Percentiles rank a stretch among this genome's conserved stretches.
These are phyloP conservation scores for Berghia stephanieae DNA, from an alignment of 1,140 invertebrate genomes.

Conservation along the genomic window DNA sequence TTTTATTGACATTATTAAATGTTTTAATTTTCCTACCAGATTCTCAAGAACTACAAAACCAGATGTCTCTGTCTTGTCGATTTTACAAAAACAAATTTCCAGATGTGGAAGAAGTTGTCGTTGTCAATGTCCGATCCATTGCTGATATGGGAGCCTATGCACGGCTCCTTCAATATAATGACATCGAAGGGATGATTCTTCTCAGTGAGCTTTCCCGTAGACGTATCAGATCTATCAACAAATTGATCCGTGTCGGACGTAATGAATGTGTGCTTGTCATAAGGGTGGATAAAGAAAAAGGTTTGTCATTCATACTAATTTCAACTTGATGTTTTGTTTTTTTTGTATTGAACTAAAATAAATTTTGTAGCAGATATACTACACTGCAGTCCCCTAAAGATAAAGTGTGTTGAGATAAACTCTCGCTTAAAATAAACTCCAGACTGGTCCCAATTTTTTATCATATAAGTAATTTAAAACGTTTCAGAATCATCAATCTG, in stretches of 20 bases:
- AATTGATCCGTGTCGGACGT: slow-evolving; percentile 97
- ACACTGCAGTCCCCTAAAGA: too few relatives aligned
- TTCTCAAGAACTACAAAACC: slow-evolving; percentile 22
- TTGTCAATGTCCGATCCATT: slow-evolving; percentile 98
- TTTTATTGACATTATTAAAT: too few relatives aligned
- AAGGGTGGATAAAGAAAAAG: slow-evolving; percentile 99
- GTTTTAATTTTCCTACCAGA: not conserved
- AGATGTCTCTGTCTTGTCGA: slow-evolving; percentile 94
- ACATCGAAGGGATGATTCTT: slow-evolving; percentile 89
- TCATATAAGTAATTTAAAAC: not conserved
- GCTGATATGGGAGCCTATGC: slow-evolving; percentile 99
- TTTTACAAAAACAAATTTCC: slow-evolving; percentile 99
- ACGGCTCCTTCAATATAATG: slow-evolving; percentile 97
- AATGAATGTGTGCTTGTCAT: slow-evolving; percentile 99
- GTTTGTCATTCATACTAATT: slow-evolving; percentile 68
- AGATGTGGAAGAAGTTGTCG: slow-evolving; percentile 98
- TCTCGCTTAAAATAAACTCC: too few relatives aligned
- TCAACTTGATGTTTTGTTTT: slow-evolving; percentile 15
- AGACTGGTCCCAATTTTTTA: too few relatives aligned
- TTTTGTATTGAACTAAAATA: slow-evolving; percentile 2
- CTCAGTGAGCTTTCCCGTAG: slow-evolving; percentile 94
- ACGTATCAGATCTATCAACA: slow-evolving; percentile 99
- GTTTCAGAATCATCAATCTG: not conserved
- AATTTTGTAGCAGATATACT: not conserved
- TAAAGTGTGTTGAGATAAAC: too few relatives aligned